A percentile compares a stretch with the other conserved stretches of the same genome.
Conservation (phyloP, 2,113 vertebrate genomes). For the Progne subis region DNA sequence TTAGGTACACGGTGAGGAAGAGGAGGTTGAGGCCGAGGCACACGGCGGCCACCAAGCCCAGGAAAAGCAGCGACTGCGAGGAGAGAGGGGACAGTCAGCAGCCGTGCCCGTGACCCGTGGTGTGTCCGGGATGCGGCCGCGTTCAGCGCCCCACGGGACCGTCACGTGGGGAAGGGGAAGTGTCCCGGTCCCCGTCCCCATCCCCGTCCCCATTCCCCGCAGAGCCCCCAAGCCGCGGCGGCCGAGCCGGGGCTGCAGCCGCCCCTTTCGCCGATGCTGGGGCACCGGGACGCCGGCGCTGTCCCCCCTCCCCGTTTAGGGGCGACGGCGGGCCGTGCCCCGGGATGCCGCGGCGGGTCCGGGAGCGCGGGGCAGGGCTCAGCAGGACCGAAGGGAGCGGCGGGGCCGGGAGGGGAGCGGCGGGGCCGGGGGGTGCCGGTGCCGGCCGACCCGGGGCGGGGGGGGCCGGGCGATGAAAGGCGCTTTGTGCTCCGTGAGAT, state of each 20-base stretch:
- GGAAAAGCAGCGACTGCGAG: conserved; percentile 86
- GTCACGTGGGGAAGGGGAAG: conserved; percentile 21
- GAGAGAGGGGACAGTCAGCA: not conserved
- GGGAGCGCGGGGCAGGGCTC: not conserved
- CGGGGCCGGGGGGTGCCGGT: not conserved
- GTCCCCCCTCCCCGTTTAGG: not conserved
- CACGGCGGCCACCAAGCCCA: conserved; percentile 84
- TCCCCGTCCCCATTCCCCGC: not conserved
- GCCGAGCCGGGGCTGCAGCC: not conserved
- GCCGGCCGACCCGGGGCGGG: not conserved
- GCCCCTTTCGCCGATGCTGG: not conserved
- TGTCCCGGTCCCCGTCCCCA: not conserved
- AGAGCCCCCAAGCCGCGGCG: accelerated
- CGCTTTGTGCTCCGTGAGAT: conserved; percentile 8
- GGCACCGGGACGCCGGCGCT: too few species aligned
- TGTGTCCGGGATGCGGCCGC: not conserved
- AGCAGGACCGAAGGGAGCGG: not conserved
- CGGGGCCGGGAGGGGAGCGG: not conserved
- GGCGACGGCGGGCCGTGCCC: not conserved
- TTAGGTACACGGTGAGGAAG: conserved; percentile 84
- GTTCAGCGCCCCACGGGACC: not conserved
- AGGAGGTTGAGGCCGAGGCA: conserved; percentile 91
- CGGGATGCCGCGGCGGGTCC: not conserved
- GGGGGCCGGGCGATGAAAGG: not conserved
- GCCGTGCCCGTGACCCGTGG: not conserved